phyloP scores from a whole-genome alignment of 1,140 invertebrate genomes.

The Steinernema khuongi region DNA sequence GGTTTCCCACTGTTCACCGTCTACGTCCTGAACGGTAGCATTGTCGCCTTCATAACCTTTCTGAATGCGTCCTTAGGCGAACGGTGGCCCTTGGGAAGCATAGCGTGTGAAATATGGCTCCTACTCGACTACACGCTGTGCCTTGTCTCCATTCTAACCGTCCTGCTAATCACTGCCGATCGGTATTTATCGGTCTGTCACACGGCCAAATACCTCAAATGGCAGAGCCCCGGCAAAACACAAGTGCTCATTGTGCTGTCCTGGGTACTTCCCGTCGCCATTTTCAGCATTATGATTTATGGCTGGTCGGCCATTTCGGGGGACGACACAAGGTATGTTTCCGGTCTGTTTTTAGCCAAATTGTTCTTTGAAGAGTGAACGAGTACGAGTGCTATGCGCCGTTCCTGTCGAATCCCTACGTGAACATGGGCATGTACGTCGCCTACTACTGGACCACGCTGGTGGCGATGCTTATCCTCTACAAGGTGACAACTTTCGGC shows the following conservation, averaged over 20 bases:
- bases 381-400: constrained; percentile 57
- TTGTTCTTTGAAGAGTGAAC: constrained; percentile 29
- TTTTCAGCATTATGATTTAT: constrained; percentile 58
- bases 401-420: constrained; percentile 57
- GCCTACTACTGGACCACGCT: constrained; percentile 58
- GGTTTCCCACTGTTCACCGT: constrained; percentile 68
- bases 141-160: constrained; percentile 95
- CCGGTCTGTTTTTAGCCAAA: not conserved
- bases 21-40: constrained; percentile 59
- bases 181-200: constrained; percentile 58
- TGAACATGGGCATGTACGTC: constrained; percentile 59
- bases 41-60: not conserved
- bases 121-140: constrained; percentile 98
- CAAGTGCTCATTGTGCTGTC: constrained; percentile 53
- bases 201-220: constrained; percentile 57
- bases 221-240: constrained; percentile 54
- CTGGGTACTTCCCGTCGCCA: constrained; percentile 51
- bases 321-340: constrained; percentile 25
- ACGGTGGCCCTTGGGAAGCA: constrained; percentile 89
- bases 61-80: constrained; percentile 67
- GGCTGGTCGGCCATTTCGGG: constrained; percentile 52
- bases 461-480: constrained; percentile 57
- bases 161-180: constrained; percentile 94
- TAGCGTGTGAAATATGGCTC: constrained; percentile 95
- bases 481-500: constrained; percentile 43